Evolutionary conservation across 2,888 invertebrate species (phyloP), one percentile per base, ranked within the genome.

Genomic region (Rhynchonema sp.): DNA sequence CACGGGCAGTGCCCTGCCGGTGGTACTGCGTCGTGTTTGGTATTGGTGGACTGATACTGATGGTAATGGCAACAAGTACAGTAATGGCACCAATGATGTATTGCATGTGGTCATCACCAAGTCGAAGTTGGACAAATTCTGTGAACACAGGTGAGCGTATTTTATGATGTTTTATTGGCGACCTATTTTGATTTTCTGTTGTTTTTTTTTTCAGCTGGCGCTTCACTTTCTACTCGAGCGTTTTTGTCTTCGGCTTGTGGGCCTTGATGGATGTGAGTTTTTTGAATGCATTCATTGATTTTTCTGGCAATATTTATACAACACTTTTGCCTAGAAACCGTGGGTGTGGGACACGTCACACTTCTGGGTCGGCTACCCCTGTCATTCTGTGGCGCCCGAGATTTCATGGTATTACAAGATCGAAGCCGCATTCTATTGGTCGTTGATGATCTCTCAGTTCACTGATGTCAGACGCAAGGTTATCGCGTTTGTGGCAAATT

Each of bases 361-460:
- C 27, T 54, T 6, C 23, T 54, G 26, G 27, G 22, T 54, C 17
- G 54, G 54, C 22, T 54, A 27, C 27, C 54, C 54, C 9, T 54
- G 17, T 22, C 27, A 27, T 9, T 27, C 27, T 17, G 54, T 54
- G 54, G 9, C 26, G 3, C 27, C 13, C 26, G 27, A 54, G 27
- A 26, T 54, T 13, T 9, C 27, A 3, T 27, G 26, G 27, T 77
- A 77, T 66, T 94, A 94, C 78, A 89, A 92, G 84, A 80, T 88
- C 65, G 89, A 88, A 52, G 81, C 87, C 74, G 82, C 87, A 38
- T 92, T 92, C 77, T 94, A 94, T 75, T 90, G 89, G 86, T 85
- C 92, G 25, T 78, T 92, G 62, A 84, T 85, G 55, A 61, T 88
- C 63, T 87, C 89, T 25, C 91, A 92, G 77, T 91, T 91, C 77